Base-by-base conservation (phyloP, 2,797 vertebrate genomes). In the Sebastes minor region DNA sequence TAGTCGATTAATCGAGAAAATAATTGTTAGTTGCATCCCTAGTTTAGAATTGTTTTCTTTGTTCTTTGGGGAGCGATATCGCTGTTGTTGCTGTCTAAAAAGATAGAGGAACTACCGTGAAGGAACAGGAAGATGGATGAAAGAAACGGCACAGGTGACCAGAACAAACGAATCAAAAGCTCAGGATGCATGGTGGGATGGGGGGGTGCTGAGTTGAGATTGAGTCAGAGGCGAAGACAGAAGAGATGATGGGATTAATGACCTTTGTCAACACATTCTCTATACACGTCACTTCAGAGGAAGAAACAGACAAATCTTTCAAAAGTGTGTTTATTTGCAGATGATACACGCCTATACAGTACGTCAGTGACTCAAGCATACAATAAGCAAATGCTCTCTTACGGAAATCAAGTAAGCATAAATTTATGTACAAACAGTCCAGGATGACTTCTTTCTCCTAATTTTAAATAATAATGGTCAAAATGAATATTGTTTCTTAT, bases 191-290 rank as follows among this genome's bases (percentile, higher is more conserved):
- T 94, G 94, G 68, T 11, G 66, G 11, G 92, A 78, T 66, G 2
- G 87, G 89, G 78, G 88, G 88, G 87, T 79, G 91, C 92, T 92
- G 96, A 95, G 96, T 94, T 92, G 94, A 96, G 96, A 96, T 55
- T 80, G 28, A 80, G 78, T 75, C 66, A 93, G 94, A 95, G 96
- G 94, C 92, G 89, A 96, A 95, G 95, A 96, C 93, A 95, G 96
- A 93, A 22, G 95, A 95, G 95, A 96, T 96, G 96, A 97, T 96
- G 96, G 96, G 96, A 97, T 96, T 96, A 96, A 97, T 97, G 95
- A 96, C 94, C 94, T 95, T 95, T 97, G 95, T 96, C 95, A 96
- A 94, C 96, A 96, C 95, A 93, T 75, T 96, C 94, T 80, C 46
- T 81, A 10, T 53, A 94, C 93, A 94, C 94, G 95, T 96, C 95